Conservation (phyloP, 2,113 vertebrate genomes). For the Entelurus aequoreus region DNA sequence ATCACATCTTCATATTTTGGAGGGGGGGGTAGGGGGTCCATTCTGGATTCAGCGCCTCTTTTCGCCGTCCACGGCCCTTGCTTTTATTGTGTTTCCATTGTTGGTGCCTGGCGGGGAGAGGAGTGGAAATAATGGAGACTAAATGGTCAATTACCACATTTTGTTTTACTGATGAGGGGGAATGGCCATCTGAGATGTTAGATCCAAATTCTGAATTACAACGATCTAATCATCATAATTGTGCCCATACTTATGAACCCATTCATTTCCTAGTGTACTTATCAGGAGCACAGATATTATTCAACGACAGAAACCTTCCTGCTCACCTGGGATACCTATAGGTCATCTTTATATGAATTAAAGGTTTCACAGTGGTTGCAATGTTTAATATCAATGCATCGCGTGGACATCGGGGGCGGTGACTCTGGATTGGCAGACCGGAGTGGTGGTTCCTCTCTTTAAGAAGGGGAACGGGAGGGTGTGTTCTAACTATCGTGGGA, state of each 20-base stretch:
- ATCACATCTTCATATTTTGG: background rate
- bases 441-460: too few species aligned
- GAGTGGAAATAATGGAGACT: slow-evolving; percentile 7
- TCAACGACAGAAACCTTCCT: background rate
- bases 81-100: slow-evolving; percentile 8
- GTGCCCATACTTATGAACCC: background rate
- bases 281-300: background rate
- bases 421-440: too few species aligned
- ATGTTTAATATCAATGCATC: background rate
- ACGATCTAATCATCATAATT: slow-evolving; percentile 5
- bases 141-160: slow-evolving; percentile 12
- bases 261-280: background rate
- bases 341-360: background rate
- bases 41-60: background rate
- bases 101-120: background rate
- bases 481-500: too few species aligned
- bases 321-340: background rate
- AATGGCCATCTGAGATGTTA: slow-evolving; percentile 1
- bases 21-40: background rate
- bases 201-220: slow-evolving; percentile 3
- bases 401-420: too few species aligned
- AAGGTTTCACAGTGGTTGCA: background rate
- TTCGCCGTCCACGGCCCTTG: background rate
- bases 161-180: slow-evolving; percentile 6
- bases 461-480: too few species aligned